Base-by-base conservation (phyloP, 1,140 invertebrate species). In the Oncopeltus fasciatus region DNA sequence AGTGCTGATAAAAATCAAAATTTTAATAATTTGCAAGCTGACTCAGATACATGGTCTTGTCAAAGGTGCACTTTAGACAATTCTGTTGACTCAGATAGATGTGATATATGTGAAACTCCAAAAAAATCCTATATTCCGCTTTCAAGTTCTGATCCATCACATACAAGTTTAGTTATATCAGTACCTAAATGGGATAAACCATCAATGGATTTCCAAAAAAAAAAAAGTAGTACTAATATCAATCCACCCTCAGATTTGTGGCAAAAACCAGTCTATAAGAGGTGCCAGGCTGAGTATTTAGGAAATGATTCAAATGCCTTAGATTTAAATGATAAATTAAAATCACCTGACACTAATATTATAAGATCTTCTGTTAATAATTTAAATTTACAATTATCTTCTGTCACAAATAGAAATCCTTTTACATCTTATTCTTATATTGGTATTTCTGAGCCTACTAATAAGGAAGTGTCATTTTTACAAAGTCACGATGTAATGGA, bases 51-150 rank as follows among this genome's bases (percentile, higher is more conserved):
- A 2, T 83, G 81, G 81, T 76, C 75, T 56, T 83, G 81, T 66
- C 75, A 77, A 59, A 74, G 78, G 63, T 83, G 81, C 65, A 82
- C 80, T 2, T 72, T 82, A 18, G 75, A 79, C 49, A 83, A 83
- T 70, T 64, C 71, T 28, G 69, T 72, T 14, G 70, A 73, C 47
- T 68, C 74, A 53, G 74, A 76, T 29, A 73, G 78, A 24, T 85
- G 83, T 70, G 81, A 83, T 60, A 79, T 81, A 0, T 84, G 82
- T 66, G 81, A 83, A 67, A 76, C 81, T 0, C 81, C 81, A 14
- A 74, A 76, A 57, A 76, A 75, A 64, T 64, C 65, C 29, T 71
- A 72, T 64, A 74, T 74, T 9, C 75, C 76, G 56, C 70, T 60
- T 73, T 77, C 1, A 71, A 75, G 16, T 74, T 75, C 58, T 73